phyloP scores from a whole-genome alignment of 2,113 vertebrate genomes.

The Neoarius graeffei region DNA sequence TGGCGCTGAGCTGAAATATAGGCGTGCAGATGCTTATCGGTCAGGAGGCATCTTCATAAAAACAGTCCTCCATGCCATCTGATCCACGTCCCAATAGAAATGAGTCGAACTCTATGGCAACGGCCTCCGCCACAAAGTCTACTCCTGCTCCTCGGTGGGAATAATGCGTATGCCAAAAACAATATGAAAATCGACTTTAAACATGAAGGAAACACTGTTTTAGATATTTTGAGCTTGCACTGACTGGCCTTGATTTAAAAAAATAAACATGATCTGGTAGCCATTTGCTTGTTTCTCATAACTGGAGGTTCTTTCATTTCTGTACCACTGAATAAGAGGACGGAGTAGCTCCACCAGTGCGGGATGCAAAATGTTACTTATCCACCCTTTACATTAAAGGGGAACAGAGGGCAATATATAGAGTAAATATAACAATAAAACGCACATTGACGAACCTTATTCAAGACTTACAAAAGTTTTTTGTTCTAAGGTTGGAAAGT shows the following conservation, averaged over 20 bases:
- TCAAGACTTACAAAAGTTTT: too few species aligned
- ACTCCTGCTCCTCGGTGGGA: too few species aligned
- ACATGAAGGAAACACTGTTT: not conserved
- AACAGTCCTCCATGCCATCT: not conserved
- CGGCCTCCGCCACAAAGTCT: not conserved
- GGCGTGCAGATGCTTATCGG: not conserved
- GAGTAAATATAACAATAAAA: too few species aligned
- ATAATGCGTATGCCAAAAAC: not conserved
- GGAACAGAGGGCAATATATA: too few species aligned
- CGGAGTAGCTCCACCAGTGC: not conserved
- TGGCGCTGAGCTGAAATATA: conserved; percentile 22
- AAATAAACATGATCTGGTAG: not conserved
- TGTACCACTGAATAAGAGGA: not conserved
- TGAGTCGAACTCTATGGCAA: not conserved
- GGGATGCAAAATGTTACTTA: not conserved
- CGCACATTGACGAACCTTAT: too few species aligned
- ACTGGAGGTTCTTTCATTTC: not conserved
- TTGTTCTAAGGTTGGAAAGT: too few species aligned
- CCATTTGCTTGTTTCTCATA: not conserved
- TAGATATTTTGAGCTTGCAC: not conserved
- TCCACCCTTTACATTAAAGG: too few species aligned
- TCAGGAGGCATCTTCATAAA: not conserved
- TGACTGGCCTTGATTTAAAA: too few species aligned
- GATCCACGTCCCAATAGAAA: conserved; percentile 4
- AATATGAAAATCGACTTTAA: not conserved